Conservation (phyloP, 2,888 invertebrate genomes). For the Heteromurus nitidus region DNA sequence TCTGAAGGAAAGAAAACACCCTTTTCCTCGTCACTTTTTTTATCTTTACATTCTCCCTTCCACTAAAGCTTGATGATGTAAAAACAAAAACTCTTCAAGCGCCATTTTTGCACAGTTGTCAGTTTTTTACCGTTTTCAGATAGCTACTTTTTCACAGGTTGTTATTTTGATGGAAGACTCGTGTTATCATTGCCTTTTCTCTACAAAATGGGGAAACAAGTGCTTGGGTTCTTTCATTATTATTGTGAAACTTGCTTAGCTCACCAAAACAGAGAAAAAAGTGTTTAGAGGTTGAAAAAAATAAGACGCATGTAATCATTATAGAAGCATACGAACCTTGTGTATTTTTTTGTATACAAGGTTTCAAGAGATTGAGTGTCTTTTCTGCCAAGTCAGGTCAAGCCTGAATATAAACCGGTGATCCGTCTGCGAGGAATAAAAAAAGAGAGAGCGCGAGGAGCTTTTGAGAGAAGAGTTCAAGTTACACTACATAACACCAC, state of each 20-base stretch:
- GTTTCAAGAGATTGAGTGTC: background rate
- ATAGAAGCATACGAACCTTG: background rate
- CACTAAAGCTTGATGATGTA: conserved; percentile 1
- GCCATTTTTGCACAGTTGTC: background rate
- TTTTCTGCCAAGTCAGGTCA: conserved; percentile 30
- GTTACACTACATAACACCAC: background rate
- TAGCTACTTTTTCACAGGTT: conserved; percentile 26
- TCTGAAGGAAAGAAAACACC: background rate
- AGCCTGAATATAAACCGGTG: conserved; percentile 22
- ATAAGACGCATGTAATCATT: background rate
- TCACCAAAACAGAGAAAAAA: conserved; percentile 9
- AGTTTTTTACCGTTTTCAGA: conserved; percentile 12
- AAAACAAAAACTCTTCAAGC: conserved; percentile 22
- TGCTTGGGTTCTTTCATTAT: conserved; percentile 11
- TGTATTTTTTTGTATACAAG: background rate
- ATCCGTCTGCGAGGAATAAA: background rate
- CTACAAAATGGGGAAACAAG: conserved; percentile 13
- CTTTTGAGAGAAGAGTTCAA: background rate
- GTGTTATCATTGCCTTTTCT: conserved; percentile 21
- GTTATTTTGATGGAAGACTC: conserved; percentile 46
- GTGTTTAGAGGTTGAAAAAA: background rate
- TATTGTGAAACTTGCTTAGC: conserved; percentile 37
- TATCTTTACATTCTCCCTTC: conserved; percentile 2
- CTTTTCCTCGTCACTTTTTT: conserved; percentile 10
- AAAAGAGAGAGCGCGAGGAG: no score